phyloP scores from a whole-genome alignment of 2,797 vertebrate species.

The Heteromormyrus szaboi region DNA sequence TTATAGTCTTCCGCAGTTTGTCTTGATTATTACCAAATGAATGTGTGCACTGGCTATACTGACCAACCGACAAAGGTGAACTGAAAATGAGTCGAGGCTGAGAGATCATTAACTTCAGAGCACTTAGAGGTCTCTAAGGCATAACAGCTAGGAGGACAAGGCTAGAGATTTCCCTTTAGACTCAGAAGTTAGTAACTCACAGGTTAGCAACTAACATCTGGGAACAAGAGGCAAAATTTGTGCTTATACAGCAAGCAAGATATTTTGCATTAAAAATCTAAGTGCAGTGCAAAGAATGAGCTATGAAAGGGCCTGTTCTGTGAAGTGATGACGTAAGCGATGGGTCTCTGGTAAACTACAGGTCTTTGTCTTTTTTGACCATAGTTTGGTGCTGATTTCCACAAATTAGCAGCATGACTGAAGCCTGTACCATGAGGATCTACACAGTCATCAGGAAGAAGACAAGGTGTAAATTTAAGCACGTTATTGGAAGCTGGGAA shows the following conservation, averaged over 20 bases:
- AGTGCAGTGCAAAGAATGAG: neutral
- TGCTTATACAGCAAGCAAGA: neutral
- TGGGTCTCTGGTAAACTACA: neutral
- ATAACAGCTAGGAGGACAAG: neutral
- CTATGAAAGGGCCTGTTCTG: neutral
- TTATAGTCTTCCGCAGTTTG: neutral
- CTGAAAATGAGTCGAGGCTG: neutral
- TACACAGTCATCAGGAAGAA: constrained; percentile 23
- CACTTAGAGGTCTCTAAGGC: neutral
- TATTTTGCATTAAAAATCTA: neutral
- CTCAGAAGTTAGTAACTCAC: constrained; percentile 5
- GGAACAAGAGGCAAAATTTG: neutral
- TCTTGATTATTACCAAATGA: neutral
- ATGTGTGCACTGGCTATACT: neutral
- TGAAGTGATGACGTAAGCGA: neutral
- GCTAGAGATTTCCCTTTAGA: neutral
- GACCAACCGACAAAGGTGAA: neutral
- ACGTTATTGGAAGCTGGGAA: neutral
- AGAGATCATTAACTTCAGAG: constrained; percentile 13
- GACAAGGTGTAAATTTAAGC: constrained; percentile 28
- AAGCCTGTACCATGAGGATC: neutral
- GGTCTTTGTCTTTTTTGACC: neutral
- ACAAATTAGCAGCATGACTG: neutral
- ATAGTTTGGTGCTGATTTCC: constrained; percentile 1
- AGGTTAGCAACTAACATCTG: neutral